phyloP scores from a whole-genome alignment of 2,113 vertebrate species.

The Cyanistes caeruleus region DNA sequence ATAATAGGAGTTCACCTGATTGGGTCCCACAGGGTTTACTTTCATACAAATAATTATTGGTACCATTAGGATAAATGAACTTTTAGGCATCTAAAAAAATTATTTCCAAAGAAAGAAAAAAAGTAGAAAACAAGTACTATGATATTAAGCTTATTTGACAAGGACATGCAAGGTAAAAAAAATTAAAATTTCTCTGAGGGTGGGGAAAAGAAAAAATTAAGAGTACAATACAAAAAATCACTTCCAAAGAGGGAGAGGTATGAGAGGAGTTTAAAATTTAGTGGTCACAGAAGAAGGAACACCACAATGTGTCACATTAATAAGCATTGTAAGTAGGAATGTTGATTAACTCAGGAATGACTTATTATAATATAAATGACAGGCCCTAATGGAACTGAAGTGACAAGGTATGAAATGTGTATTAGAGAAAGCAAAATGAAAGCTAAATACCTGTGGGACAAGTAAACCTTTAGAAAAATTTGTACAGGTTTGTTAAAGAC shows the following conservation, averaged over 20 bases:
- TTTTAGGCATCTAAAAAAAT: not conserved
- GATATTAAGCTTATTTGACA: not conserved
- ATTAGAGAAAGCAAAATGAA: constrained; percentile 66
- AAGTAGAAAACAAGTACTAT: not conserved
- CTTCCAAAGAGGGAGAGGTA: not conserved
- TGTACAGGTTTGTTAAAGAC: not conserved
- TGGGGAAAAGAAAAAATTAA: not conserved
- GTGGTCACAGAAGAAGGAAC: constrained; percentile 40
- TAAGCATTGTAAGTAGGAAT: constrained; percentile 34
- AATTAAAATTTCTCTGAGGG: not conserved
- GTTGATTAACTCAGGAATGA: constrained; percentile 53
- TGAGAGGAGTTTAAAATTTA: constrained; percentile 28
- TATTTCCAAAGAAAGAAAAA: not conserved
- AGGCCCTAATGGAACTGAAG: constrained; percentile 65
- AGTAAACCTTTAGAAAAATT: constrained; percentile 30
- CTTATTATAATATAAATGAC: constrained; percentile 71
- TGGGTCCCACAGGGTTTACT: not conserved
- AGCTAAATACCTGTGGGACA: constrained; percentile 50
- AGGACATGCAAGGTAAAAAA: not conserved
- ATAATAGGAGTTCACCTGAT: not conserved
- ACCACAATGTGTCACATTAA: constrained; percentile 31
- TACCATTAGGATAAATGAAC: not conserved
- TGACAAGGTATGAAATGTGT: constrained; percentile 55
- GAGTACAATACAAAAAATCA: constrained; percentile 9
- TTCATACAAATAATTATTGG: constrained; percentile 3